Evolutionary conservation across 2,113 vertebrate genomes (phyloP), one percentile per base, ranked within the genome.

Genomic region (Lichenostomus cassidix): DNA sequence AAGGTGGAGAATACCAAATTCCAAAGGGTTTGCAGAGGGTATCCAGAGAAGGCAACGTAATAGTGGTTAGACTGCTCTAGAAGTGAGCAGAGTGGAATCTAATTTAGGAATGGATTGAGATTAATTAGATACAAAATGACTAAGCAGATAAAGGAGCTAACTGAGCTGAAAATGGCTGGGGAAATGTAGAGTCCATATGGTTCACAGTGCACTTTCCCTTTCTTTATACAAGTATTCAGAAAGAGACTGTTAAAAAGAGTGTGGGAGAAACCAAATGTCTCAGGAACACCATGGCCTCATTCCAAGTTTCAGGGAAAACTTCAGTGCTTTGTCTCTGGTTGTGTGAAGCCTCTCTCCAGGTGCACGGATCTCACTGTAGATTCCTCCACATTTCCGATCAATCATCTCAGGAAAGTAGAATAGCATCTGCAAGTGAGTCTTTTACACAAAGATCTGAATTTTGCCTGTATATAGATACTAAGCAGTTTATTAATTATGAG

Each of bases 151-250:
- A 94, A 83, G 15, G 4, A 5, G 31, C 63, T 74, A 67, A 73
- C 50, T 78, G 85, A 80, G 42, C 63, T 92, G 75, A 83, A 92
- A 91, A 90, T 44, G 67, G 35, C 55, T 85, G 55, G 41, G 55
- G 33, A 88, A 87, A 50, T 21, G 2, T 13, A 55, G 47, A 55
- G 63, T 94, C 70, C 55, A 70, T 74, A 77, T 70, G 79, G 55
- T 42, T 77, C 64, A 22, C 33, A 50, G 39, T 58, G 28, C 25
- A 64, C 25, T 74, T 94, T 75, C 33, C 28, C 12, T 73, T 75
- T 92, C 46, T 84, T 75, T 55, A 21, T 46, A 59, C 7, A 58
- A 83, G 24, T 44, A 24, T 46, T 78, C 25, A 65, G 78, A 85
- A 84, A 58, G 37, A 82, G 23, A 50, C 12, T 37, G 46, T 49